A percentile compares a stretch with the other conserved stretches of the same genome.
These are phyloP conservation scores for Ischnura elegans DNA, from an alignment of 2,888 invertebrate genomes.

Conservation along the genomic window DNA sequence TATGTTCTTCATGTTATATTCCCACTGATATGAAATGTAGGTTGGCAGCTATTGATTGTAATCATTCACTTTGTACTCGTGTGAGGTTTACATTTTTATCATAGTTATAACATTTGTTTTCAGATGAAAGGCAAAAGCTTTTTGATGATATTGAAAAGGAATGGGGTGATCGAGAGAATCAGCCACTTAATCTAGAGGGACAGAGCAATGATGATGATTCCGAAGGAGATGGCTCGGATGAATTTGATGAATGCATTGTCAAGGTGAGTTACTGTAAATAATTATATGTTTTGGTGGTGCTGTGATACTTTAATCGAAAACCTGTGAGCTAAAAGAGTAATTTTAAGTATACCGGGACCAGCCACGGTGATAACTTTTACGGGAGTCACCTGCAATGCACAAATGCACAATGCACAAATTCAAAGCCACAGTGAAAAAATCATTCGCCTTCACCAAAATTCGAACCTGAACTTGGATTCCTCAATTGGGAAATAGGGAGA, in stretches of 20 bases:
- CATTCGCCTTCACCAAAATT: too few relatives aligned
- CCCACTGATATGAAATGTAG: not conserved
- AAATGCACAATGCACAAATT: too few relatives aligned
- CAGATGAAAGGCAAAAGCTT: slow-evolving; percentile 87
- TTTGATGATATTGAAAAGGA: slow-evolving; percentile 86
- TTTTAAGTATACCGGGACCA: too few relatives aligned
- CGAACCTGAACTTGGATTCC: too few relatives aligned
- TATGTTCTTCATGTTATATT: not conserved
- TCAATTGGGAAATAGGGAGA: too few relatives aligned
- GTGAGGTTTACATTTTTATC: too few relatives aligned
- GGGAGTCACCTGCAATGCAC: too few relatives aligned
- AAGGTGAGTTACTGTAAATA: slow-evolving; percentile 78
- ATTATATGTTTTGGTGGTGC: not conserved
- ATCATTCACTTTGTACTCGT: too few relatives aligned
- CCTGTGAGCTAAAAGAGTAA: slow-evolving; percentile 31
- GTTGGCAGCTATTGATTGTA: not conserved
- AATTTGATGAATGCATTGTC: slow-evolving; percentile 87
- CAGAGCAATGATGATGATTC: slow-evolving; percentile 78
- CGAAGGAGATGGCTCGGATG: slow-evolving; percentile 78
- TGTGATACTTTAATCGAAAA: not conserved
- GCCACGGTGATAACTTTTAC: too few relatives aligned
- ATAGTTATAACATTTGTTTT: slow-evolving; percentile 68
- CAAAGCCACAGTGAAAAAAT: too few relatives aligned
- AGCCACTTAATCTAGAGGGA: slow-evolving; percentile 77
- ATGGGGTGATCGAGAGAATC: slow-evolving; percentile 84